These are phyloP conservation scores for Eulithis prunata DNA, from an alignment of 2,888 invertebrate species.

Conservation along the genomic window DNA sequence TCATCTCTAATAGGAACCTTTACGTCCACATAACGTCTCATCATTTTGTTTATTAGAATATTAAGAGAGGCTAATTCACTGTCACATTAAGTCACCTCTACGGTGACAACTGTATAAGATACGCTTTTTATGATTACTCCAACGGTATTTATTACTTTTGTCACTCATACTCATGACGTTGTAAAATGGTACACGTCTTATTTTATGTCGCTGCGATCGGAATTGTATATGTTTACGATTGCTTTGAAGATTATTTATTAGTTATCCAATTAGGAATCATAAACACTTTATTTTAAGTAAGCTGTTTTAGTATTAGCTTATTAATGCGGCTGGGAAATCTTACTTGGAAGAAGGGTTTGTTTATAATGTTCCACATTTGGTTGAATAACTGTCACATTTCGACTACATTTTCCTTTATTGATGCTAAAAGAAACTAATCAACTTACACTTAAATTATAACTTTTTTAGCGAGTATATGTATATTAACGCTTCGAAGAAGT, in stretches of 20 bases:
- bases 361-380: conserved; percentile 12
- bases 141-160: conserved; percentile 72
- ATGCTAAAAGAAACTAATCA: background rate
- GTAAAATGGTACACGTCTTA: conserved; percentile 65
- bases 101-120: conserved; percentile 70
- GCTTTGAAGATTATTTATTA: conserved; percentile 59
- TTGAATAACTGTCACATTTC: background rate
- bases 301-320: conserved; percentile 37
- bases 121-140: conserved; percentile 71
- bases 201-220: conserved; percentile 54
- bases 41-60: conserved; percentile 68
- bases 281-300: conserved; percentile 50
- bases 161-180: conserved; percentile 61
- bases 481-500: conserved; percentile 12
- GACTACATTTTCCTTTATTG: background rate
- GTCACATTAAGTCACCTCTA: conserved; percentile 63
- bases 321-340: conserved; percentile 38
- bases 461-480: background rate
- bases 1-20: conserved; percentile 44
- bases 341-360: conserved; percentile 20
- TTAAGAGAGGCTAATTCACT: conserved; percentile 70
- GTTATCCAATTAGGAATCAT: conserved; percentile 46
- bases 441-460: background rate
- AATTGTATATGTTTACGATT: conserved; percentile 57
- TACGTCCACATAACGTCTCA: conserved; percentile 51